phyloP scores from a whole-genome alignment of 2,113 vertebrate species.

The Chionodraco myersi region DNA sequence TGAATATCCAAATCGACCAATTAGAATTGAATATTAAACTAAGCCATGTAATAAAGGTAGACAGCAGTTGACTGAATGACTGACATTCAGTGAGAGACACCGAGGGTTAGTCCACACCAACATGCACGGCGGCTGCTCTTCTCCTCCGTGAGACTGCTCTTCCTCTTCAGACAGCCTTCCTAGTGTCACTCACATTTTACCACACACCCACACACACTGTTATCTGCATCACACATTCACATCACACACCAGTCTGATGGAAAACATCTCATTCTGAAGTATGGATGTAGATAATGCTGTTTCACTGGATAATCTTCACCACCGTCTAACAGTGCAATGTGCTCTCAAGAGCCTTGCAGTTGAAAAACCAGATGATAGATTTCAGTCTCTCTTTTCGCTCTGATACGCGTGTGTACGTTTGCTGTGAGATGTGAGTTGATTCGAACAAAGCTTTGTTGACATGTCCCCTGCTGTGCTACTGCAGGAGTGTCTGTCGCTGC shows the following conservation, averaged over 20 bases:
- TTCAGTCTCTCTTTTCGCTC: background rate
- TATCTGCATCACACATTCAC: background rate
- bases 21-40: too few relatives aligned
- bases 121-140: background rate
- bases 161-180: slow-evolving; percentile 24
- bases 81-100: slow-evolving; percentile 22
- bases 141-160: too few relatives aligned
- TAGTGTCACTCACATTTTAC: slow-evolving; percentile 22
- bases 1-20: too few relatives aligned
- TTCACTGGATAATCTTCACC: background rate
- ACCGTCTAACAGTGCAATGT: background rate
- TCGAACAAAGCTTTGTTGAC: slow-evolving; percentile 17
- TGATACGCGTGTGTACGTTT: too few relatives aligned
- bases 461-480: slow-evolving; percentile 28
- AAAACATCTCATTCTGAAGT: slow-evolving; percentile 1
- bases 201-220: background rate
- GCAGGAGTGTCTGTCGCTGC: slow-evolving; percentile 87
- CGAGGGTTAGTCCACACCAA: background rate
- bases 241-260: background rate
- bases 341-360: background rate
- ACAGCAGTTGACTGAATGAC: background rate
- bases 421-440: background rate
- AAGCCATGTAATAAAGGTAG: background rate
- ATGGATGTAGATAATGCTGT: slow-evolving; percentile 23
- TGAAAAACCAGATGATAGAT: slow-evolving; percentile 4